Evolutionary conservation across 2,888 invertebrate genomes (phyloP).

Genomic region (Salpingus planirostris): DNA sequence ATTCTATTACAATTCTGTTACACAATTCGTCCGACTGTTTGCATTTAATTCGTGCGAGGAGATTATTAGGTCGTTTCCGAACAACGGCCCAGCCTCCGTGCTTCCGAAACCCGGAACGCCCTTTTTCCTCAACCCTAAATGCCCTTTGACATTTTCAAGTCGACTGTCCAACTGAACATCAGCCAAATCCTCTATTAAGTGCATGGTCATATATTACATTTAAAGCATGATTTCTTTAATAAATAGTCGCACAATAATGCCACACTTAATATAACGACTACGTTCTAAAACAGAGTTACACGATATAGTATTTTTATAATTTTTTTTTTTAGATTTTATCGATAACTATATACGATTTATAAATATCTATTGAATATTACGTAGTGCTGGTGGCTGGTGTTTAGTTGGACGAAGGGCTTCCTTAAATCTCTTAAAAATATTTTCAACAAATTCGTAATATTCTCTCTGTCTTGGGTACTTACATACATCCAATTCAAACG

Average conservation of each 20-base stretch:
- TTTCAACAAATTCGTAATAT: too few species aligned
- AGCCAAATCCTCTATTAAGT: conserved; percentile 13
- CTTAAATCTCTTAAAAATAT: conserved; percentile 6
- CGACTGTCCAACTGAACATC: conserved; percentile 19
- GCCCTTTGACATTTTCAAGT: conserved; percentile 4
- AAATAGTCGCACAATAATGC: conserved; percentile 24
- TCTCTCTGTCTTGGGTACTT: too few species aligned
- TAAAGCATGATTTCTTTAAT: conserved; percentile 28
- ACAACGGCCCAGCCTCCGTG: conserved; percentile 39
- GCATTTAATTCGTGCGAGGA: conserved; percentile 10
- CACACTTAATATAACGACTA: conserved; percentile 25
- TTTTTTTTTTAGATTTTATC: conserved; percentile 14
- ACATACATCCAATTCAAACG: conserved; percentile 13
- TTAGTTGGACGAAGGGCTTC: conserved; percentile 13
- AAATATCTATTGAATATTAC: conserved; percentile 24
- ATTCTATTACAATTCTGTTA: too few species aligned
- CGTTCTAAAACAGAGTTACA: too few species aligned
- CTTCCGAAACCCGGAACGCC: too few species aligned
- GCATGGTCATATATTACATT: conserved; percentile 23
- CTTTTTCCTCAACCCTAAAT: conserved; percentile 22
- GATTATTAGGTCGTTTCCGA: conserved; percentile 22
- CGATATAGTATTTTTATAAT: conserved; percentile 20
- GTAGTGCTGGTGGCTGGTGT: conserved; percentile 20
- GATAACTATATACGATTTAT: conserved; percentile 13
- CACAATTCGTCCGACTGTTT: conserved; percentile 4